Evolutionary conservation across 1,140 invertebrate species (phyloP), one percentile per base, ranked within the genome.

Genomic region (Cherax quadricarinatus): DNA sequence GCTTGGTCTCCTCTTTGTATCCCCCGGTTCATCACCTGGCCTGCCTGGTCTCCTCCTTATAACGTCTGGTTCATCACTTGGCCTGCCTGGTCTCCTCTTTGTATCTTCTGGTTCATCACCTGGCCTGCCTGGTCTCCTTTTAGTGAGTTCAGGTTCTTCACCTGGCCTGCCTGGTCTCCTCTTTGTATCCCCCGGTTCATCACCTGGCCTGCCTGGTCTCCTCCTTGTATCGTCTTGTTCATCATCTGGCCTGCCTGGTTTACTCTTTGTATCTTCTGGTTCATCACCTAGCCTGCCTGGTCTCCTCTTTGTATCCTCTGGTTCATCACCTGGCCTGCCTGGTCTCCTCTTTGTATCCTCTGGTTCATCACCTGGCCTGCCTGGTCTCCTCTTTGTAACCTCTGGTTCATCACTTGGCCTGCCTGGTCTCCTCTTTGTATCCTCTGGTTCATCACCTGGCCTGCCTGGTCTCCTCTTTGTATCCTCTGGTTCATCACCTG

Each of bases 11-110:
- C 62, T 70, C 66, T 75, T 73, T 4, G 1, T 48, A 30, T 10
- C 24, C 30, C 75, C 70, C 49, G 85, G 85, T 86, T 86, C 85
- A 70, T 86, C 85, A 49, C 49, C 70, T 73, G 85, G 85, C 51
- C 70, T 78, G 51, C 85, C 49, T 53, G 80, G 80, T 7, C 48
- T 51, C 48, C 41, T 70, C 18, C 16, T 86, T 4, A 2, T 86
- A 5, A 4, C 9, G 3, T 49, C 70, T 21, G 62, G 85, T 53
- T 86, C 66, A 41, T 73, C 60, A 66, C 57, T 60, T 66, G 80
- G 80, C 51, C 80, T 82, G 51, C 80, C 51, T 82, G 80, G 80
- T 53, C 49, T 82, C 80, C 80, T 41, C 30, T 41, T 70, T 3
- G 24, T 86, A 24, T 10, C 14, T 10, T 24, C 53, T 30, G 16